Percentiles rank a stretch among this genome's conserved stretches.
Evolutionary conservation across 2,888 invertebrate species (phyloP).

Genomic region (Pseudococcus jackbeardsleyi): DNA sequence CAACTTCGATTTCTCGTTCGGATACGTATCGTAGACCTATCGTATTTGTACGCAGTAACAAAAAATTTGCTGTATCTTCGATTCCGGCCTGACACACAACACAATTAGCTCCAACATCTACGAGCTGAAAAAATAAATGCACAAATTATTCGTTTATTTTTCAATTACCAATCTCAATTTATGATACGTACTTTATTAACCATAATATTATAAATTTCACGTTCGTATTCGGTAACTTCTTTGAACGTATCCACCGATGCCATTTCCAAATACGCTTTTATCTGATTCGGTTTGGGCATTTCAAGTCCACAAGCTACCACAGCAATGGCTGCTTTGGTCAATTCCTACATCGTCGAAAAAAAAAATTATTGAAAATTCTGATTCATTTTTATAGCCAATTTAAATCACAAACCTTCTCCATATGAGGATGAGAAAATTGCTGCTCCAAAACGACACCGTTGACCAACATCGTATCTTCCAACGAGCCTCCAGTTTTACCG

Average conservation of each 20-base stretch:
- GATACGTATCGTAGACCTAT: slow-evolving; percentile 99
- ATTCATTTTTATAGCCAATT: background rate
- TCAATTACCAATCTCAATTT: background rate
- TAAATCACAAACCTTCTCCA: slow-evolving; percentile 88
- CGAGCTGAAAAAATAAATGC: slow-evolving; percentile 71
- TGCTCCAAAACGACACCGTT: slow-evolving; percentile 98
- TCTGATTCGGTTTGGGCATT: slow-evolving; percentile 97
- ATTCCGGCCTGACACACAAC: slow-evolving; percentile 99
- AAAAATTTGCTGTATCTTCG: slow-evolving; percentile 99
- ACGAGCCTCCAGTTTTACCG: slow-evolving; percentile 95
- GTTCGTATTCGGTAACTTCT: slow-evolving; percentile 91
- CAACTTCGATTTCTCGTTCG: slow-evolving; percentile 95
- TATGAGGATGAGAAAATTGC: slow-evolving; percentile 99
- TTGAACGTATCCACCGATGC: slow-evolving; percentile 96
- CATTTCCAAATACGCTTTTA: slow-evolving; percentile 99
- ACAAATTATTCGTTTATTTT: background rate
- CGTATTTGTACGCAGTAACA: slow-evolving; percentile 88
- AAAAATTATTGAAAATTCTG: background rate
- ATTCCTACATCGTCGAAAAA: slow-evolving; percentile 69
- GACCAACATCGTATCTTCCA: slow-evolving; percentile 97
- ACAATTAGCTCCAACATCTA: slow-evolving; percentile 92
- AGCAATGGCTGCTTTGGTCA: slow-evolving; percentile 91
- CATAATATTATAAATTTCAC: slow-evolving; percentile 95
- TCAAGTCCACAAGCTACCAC: slow-evolving; percentile 99
- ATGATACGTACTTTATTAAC: slow-evolving; percentile 76